Percentiles rank a stretch among this genome's conserved stretches.
Conservation (phyloP, 2,113 vertebrate genomes). For the Dipodomys spectabilis region DNA sequence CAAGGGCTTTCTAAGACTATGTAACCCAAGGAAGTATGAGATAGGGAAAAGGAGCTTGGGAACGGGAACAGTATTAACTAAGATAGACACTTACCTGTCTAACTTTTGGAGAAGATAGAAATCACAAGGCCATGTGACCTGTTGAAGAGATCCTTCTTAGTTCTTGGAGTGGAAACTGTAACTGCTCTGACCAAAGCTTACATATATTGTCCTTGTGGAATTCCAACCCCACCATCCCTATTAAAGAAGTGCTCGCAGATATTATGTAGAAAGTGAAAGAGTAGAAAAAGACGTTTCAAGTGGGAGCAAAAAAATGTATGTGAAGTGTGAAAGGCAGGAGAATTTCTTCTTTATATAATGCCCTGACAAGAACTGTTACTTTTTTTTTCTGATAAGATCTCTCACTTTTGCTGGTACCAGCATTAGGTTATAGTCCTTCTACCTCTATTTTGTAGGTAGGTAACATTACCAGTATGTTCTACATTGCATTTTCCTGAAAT, state of each 20-base stretch:
- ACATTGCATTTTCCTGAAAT: not conserved
- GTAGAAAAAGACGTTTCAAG: not conserved
- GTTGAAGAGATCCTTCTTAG: not conserved
- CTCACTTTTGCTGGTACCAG: too few relatives aligned
- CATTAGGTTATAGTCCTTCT: too few relatives aligned
- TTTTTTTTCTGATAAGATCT: too few relatives aligned
- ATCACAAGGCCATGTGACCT: not conserved
- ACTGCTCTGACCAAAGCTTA: not conserved
- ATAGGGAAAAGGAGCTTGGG: not conserved
- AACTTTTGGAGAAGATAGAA: not conserved
- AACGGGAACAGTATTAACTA: not conserved
- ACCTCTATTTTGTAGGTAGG: too few relatives aligned
- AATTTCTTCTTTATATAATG: conserved; percentile 8
- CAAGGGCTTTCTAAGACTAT: not conserved
- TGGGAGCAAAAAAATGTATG: not conserved
- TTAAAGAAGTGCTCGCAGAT: not conserved
- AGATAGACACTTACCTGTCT: not conserved
- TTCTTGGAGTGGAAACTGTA: accelerated
- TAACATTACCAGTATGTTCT: too few relatives aligned
- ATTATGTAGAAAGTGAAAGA: not conserved
- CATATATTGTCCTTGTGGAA: not conserved
- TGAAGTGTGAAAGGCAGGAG: not conserved
- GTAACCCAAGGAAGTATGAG: not conserved
- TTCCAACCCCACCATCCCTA: not conserved
- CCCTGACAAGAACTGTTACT: not conserved